Percentiles rank a stretch among this genome's conserved stretches.
Conservation (phyloP, 2,113 vertebrate genomes). For the Natator depressus region DNA sequence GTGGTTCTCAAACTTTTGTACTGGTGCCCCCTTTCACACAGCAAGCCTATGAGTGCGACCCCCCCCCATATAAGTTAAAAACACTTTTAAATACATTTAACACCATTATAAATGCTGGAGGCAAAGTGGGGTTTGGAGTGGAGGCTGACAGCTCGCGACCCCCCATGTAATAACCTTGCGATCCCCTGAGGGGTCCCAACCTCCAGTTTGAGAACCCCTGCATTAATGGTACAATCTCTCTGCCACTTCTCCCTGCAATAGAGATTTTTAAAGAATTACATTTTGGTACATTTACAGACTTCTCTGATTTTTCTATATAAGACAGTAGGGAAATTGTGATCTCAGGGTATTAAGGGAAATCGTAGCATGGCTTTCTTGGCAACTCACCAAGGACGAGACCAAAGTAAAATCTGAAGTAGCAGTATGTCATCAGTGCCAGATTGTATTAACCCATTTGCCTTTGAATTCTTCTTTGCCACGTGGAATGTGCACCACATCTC, state of each 20-base stretch:
- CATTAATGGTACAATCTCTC: not conserved
- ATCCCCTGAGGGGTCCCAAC: too few species aligned
- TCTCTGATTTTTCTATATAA: not conserved
- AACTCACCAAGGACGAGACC: not conserved
- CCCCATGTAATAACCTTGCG: too few species aligned
- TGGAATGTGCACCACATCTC: not conserved
- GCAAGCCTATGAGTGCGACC: too few species aligned
- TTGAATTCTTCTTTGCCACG: not conserved
- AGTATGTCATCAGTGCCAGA: not conserved
- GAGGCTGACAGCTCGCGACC: too few species aligned
- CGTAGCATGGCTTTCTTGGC: not conserved
- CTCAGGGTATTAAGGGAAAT: not conserved
- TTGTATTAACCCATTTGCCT: not conserved
- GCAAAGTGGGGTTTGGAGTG: too few species aligned
- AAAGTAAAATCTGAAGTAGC: not conserved
- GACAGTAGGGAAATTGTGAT: not conserved
- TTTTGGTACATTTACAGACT: not conserved
- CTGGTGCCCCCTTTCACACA: too few species aligned
- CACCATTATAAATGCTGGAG: too few species aligned
- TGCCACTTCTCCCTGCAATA: not conserved
- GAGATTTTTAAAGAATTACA: not conserved
- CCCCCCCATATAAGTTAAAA: too few species aligned
- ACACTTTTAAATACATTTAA: too few species aligned
- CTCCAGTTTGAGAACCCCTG: too few species aligned
- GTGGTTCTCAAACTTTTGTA: too few species aligned